phyloP scores from a whole-genome alignment of 2,888 invertebrate genomes.

The Archaeoteleia sp. region DNA sequence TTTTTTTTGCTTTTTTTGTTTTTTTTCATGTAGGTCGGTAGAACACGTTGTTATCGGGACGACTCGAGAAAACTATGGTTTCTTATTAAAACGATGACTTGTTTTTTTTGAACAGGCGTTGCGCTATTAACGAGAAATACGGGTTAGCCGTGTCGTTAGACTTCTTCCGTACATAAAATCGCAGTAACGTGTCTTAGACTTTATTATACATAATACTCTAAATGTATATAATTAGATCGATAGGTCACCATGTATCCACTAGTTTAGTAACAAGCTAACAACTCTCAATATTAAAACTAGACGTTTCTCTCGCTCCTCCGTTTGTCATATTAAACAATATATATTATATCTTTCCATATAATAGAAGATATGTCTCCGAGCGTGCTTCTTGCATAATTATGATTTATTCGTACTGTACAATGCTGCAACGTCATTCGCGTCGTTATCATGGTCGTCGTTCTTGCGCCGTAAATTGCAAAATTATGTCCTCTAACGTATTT shows the following conservation, averaged over 20 bases:
- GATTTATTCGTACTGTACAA: conserved; percentile 36
- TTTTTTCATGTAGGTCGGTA: conserved; percentile 37
- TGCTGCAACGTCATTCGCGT: conserved; percentile 35
- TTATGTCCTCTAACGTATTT: conserved; percentile 18
- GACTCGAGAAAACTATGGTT: conserved; percentile 42
- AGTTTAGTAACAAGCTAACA: conserved; percentile 63
- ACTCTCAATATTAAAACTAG: conserved; percentile 61
- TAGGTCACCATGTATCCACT: conserved; percentile 71
- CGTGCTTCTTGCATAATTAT: conserved; percentile 20
- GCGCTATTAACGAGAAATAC: conserved; percentile 42
- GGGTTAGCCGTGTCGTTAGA: conserved; percentile 45
- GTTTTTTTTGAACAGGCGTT: conserved; percentile 39
- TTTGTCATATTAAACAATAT: conserved; percentile 47
- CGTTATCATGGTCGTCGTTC: conserved; percentile 33
- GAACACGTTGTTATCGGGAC: conserved; percentile 49
- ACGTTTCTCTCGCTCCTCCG: conserved; percentile 50
- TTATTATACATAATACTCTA: conserved; percentile 64
- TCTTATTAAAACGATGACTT: conserved; percentile 47
- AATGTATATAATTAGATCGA: conserved; percentile 76
- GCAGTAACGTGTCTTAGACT: conserved; percentile 70
- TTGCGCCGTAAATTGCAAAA: conserved; percentile 39
- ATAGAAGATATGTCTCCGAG: conserved; percentile 51
- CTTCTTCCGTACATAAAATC: conserved; percentile 58
- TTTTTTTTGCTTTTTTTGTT: conserved; percentile 14
- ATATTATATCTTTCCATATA: conserved; percentile 42